A percentile compares a stretch with the other conserved stretches of the same genome.
These are phyloP conservation scores for Lepidochrysops patricia DNA, from an alignment of 2,888 invertebrate species.

Conservation along the genomic window DNA sequence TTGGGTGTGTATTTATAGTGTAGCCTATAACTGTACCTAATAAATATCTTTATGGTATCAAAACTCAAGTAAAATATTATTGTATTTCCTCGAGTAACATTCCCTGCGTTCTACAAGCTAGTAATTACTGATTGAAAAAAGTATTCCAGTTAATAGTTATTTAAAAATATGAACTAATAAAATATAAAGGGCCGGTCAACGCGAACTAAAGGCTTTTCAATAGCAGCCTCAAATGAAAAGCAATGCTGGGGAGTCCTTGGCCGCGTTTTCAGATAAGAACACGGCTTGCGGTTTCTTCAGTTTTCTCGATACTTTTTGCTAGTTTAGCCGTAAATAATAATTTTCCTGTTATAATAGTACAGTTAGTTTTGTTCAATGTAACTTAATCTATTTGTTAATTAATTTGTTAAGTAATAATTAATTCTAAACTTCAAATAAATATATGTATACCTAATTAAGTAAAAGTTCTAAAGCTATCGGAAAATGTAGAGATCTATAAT, in stretches of 20 bases:
- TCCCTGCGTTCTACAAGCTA: background rate
- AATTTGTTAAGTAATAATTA: too few relatives aligned
- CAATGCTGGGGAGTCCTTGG: slow-evolving; percentile 5
- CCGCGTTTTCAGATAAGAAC: slow-evolving; percentile 4
- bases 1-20: too few relatives aligned
- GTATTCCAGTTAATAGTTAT: background rate
- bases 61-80: background rate
- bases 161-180: background rate
- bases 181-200: slow-evolving; percentile 4
- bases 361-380: background rate
- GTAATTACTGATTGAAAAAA: background rate
- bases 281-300: background rate
- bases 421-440: too few relatives aligned
- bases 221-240: slow-evolving; percentile 6
- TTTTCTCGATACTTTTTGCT: background rate
- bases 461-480: too few relatives aligned
- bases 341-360: background rate
- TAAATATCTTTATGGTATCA: too few relatives aligned
- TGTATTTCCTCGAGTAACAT: background rate
- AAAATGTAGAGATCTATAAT: too few relatives aligned
- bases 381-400: too few relatives aligned
- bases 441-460: too few relatives aligned
- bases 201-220: background rate
- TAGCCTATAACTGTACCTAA: too few relatives aligned
- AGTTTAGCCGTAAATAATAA: background rate